A percentile compares a stretch with the other conserved stretches of the same genome.
Conservation (phyloP, 2,113 vertebrate species). For the Paracyprichromis sp. region DNA sequence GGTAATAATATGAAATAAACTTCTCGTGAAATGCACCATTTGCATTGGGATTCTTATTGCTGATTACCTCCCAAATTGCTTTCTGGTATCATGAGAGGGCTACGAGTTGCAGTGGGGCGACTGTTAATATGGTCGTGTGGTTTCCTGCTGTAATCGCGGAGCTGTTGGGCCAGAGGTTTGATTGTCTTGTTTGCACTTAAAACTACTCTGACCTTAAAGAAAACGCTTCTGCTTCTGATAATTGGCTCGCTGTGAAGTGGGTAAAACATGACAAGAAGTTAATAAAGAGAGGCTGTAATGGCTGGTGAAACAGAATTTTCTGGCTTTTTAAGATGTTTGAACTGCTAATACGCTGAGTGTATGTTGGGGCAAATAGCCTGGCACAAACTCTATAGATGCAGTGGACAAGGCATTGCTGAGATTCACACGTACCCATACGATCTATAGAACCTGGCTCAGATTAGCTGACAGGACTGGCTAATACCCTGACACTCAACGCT, state of each 20-base stretch:
- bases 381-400: neutral
- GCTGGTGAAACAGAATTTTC: neutral
- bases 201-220: neutral
- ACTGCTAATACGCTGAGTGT: neutral
- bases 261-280: neutral
- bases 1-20: neutral
- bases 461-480: neutral
- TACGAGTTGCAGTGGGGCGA: neutral
- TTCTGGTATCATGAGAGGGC: neutral
- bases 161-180: neutral
- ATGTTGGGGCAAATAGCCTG: neutral
- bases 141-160: neutral
- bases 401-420: neutral
- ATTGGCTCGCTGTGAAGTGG: neutral
- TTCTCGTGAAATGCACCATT: neutral
- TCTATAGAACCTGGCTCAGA: neutral
- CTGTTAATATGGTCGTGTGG: neutral
- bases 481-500: neutral
- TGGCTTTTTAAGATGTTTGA: neutral
- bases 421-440: neutral
- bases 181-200: neutral
- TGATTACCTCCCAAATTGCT: conserved; percentile 9
- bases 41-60: neutral
- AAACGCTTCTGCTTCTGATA: neutral
- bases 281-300: neutral